phyloP scores from a whole-genome alignment of 2,797 vertebrate genomes.

The Macrochelys suwanniensis region DNA sequence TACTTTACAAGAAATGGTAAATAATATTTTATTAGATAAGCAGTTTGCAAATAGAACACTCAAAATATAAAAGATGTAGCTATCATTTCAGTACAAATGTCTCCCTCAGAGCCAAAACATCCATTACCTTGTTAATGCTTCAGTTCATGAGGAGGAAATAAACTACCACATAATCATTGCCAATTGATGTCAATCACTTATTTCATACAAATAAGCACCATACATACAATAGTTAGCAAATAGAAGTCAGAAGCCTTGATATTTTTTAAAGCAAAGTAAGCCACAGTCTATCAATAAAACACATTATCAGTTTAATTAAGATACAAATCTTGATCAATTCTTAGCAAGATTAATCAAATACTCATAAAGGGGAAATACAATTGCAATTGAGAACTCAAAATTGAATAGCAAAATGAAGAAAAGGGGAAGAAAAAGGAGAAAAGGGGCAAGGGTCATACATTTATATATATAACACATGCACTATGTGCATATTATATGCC shows the following conservation, averaged over 20 bases:
- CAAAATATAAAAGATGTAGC: neutral
- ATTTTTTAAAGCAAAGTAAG: neutral
- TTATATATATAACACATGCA: neutral
- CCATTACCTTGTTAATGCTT: neutral
- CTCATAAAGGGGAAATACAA: neutral
- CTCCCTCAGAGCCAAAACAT: neutral
- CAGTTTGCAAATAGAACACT: neutral
- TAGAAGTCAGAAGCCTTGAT: neutral
- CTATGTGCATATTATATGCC: neutral
- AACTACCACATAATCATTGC: neutral
- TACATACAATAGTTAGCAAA: neutral
- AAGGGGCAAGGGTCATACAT: neutral
- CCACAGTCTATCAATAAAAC: neutral
- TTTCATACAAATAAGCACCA: neutral
- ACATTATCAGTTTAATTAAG: neutral
- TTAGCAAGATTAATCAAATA: neutral
- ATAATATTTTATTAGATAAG: neutral
- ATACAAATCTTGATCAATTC: neutral
- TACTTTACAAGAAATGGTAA: neutral
- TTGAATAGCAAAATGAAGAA: accelerated
- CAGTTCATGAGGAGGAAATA: neutral
- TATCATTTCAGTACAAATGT: neutral
- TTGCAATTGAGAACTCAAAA: neutral
- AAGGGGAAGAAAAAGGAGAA: neutral
- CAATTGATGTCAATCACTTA: neutral